Percentiles rank a stretch among this genome's conserved stretches.
Conservation (phyloP, 2,888 invertebrate genomes). For the Rosalia funebris region DNA sequence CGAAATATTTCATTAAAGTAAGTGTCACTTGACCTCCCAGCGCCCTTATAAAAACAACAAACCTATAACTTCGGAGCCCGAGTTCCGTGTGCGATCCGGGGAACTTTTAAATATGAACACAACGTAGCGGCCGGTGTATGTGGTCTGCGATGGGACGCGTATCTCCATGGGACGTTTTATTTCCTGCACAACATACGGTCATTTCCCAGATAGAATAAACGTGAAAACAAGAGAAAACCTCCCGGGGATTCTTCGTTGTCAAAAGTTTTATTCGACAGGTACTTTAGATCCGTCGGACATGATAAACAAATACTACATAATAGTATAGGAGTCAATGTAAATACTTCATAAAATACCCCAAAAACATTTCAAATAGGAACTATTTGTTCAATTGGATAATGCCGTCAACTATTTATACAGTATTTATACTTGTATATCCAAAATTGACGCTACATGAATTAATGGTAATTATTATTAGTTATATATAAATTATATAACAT, state of each 20-base stretch:
- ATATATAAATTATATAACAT: too few species aligned
- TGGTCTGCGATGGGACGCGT: background rate
- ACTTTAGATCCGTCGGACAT: background rate
- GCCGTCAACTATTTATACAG: too few species aligned
- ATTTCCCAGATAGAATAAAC: background rate
- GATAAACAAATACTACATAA: too few species aligned
- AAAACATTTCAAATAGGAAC: too few species aligned
- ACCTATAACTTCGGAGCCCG: background rate
- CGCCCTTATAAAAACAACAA: slow-evolving; percentile 6
- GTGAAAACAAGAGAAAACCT: background rate
- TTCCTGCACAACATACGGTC: background rate
- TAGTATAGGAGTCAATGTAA: too few species aligned
- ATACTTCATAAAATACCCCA: too few species aligned
- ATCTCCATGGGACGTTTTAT: background rate
- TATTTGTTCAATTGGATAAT: too few species aligned
- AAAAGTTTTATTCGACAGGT: background rate
- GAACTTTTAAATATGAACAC: background rate
- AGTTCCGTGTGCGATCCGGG: background rate
- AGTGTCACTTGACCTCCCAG: slow-evolving; percentile 10
- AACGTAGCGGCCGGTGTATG: background rate
- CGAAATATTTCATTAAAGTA: slow-evolving; percentile 22
- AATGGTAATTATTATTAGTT: too few species aligned
- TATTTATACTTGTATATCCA: too few species aligned
- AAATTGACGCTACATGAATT: too few species aligned
- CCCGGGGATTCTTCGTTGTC: background rate